Base-by-base conservation (phyloP, 2,888 invertebrate genomes). In the Osmoderma eremita region DNA sequence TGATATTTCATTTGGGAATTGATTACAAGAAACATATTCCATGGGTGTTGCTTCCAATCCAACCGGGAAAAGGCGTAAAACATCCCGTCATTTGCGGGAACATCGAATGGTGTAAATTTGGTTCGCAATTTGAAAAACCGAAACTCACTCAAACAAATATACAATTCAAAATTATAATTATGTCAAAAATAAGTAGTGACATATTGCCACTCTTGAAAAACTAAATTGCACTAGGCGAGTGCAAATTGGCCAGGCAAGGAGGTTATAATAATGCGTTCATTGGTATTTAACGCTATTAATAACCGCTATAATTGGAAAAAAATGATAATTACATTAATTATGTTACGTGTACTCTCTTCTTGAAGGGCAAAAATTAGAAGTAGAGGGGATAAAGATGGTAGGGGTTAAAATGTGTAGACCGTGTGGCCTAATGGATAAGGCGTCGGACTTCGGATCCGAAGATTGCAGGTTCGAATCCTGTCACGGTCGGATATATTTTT, bases 351-450 rank as follows among this genome's bases (percentile, higher is more conserved):
- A n/a, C n/a, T n/a, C n/a, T n/a, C n/a, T n/a, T n/a, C n/a, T n/a
- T n/a, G n/a, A n/a, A n/a, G n/a, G n/a, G n/a, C n/a, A n/a, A n/a
- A n/a, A n/a, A n/a, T n/a, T n/a, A n/a, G n/a, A n/a, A n/a, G n/a
- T n/a, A n/a, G n/a, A n/a, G n/a, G n/a, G n/a, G n/a, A n/a, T n/a
- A n/a, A 30, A 4, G 1, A 15, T 5, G n/a, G 8, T 30, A 61
- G 5, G 58, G 58, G 58, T 61, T 12, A 12, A n/a, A 41, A n/a
- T 15, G 1, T 15, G 30, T 45, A 72, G 86, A 86, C 86, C 86
- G 86, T 87, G 87, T 87, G 86, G 87, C 87, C 87, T 87, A 87
- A 87, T 86, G 87, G 87, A 87, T 86, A 87, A 87, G 87, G 87
- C 87, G 87, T 87, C 87, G 87, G 87, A 85, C 85, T 85, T 85